Base-by-base conservation (phyloP, 2,797 vertebrate genomes). In the Rhinella marina region DNA sequence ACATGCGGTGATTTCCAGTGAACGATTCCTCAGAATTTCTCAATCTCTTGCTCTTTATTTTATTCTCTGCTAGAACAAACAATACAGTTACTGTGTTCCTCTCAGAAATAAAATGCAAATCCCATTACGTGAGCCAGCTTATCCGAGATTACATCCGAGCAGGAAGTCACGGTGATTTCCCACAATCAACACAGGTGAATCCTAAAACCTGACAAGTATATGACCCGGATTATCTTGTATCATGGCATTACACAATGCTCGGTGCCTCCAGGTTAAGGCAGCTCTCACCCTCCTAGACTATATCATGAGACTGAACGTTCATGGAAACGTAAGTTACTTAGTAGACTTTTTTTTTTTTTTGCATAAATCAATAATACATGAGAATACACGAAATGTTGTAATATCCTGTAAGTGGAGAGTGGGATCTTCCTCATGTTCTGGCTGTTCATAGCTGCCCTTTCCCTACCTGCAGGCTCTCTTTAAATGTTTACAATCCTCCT, bases 111-210 rank as follows among this genome's bases (percentile, higher is more conserved):
- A 32, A 70, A 73, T 70, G 66, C 52, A 41, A 57, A 70, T 54
- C 32, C 17, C 11, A 56, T 72, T 72, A 72, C 41, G 25, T 50
- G 52, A 72, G 27, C 29, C 48, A 59, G 52, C 19, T 57, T 17
- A 59, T 32, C 32, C 19, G 3, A 41, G 25, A 66, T 66, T 78
- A 27, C 23, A 21, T 56, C 19, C 14, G n/a, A 50, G 62, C 19
- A 84, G 87, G 81, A 84, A 78, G 81, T 84, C 57, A 16, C 21
- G 66, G 78, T 25, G 2, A 87, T 81, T 87, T 87, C 66, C 78
- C 64, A 62, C 21, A 68, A 70, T 54, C 11, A 13, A 16, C 32
- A 66, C 56, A 41, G 57, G 81, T 87, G 64, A 77, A 56, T 64
- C 61, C 13, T 77, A 76, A 25, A 82, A 13, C 75, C 48, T 54